These are phyloP conservation scores for Actias luna DNA, from an alignment of 2,888 invertebrate genomes.

Conservation along the genomic window DNA sequence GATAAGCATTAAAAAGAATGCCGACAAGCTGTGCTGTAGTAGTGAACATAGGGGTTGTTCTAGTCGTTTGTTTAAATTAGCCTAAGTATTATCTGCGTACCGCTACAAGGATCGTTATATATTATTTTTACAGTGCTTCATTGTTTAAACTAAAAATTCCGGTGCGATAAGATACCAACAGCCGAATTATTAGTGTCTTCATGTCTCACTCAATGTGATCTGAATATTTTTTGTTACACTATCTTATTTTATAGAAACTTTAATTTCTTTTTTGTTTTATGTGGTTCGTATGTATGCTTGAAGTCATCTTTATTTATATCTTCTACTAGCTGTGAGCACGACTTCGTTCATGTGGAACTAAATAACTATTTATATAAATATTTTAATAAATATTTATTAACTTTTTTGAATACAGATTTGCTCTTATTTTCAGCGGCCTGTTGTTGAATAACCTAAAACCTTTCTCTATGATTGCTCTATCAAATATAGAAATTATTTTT, in stretches of 20 bases:
- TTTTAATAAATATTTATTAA: too few relatives aligned
- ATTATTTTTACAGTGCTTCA: slow-evolving; percentile 54
- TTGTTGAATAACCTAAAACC: too few relatives aligned
- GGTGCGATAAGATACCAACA: slow-evolving; percentile 48
- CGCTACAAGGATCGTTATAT: slow-evolving; percentile 48
- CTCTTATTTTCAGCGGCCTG: too few relatives aligned
- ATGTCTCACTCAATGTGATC: slow-evolving; percentile 25
- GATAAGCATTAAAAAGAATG: background rate
- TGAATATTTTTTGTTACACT: background rate
- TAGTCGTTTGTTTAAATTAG: slow-evolving; percentile 34
- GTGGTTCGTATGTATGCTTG: background rate
- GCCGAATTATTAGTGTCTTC: slow-evolving; percentile 31
- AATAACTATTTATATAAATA: too few relatives aligned
- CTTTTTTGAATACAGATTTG: too few relatives aligned
- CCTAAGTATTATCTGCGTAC: slow-evolving; percentile 45
- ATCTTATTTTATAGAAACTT: background rate
- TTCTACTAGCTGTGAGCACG: too few relatives aligned
- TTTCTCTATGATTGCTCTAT: too few relatives aligned
- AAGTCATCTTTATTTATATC: background rate
- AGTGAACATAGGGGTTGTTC: slow-evolving; percentile 18
- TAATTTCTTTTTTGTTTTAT: background rate
- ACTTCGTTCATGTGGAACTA: too few relatives aligned
- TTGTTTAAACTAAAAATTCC: slow-evolving; percentile 68
- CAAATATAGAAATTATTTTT: too few relatives aligned
- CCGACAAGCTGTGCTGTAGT: background rate